A percentile compares a stretch with the other conserved stretches of the same genome.
Conservation (phyloP, 2,797 vertebrate species). For the Huso huso region DNA sequence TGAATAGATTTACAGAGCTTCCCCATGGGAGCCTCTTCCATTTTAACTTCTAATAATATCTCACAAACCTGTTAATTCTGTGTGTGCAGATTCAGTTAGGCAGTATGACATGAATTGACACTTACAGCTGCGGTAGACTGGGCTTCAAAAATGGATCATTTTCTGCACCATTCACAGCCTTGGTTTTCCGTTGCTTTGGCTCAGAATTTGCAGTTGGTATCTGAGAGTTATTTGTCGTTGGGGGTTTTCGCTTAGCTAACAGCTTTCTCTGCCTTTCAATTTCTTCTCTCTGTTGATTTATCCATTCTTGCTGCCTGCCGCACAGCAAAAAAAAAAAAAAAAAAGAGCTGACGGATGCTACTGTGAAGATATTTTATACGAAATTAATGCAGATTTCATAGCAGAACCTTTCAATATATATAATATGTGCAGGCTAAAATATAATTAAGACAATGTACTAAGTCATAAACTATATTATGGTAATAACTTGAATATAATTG, state of each 20-base stretch:
- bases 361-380: too few species aligned
- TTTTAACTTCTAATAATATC: too few species aligned
- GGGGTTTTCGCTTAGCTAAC: constrained; percentile 92
- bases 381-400: too few species aligned
- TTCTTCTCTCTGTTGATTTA: constrained; percentile 97
- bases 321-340: not conserved
- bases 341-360: not conserved
- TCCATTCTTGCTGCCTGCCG: constrained; percentile 88
- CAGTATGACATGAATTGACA: not conserved
- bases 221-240: constrained; percentile 85
- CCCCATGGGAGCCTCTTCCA: too few species aligned
- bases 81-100: too few species aligned
- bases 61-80: too few species aligned
- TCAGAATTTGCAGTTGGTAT: constrained; percentile 87
- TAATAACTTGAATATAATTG: too few species aligned
- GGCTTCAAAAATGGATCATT: constrained; percentile 96
- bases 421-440: too few species aligned
- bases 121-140: constrained; percentile 94
- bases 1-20: not conserved
- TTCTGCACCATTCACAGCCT: constrained; percentile 94
- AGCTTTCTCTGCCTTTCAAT: constrained; percentile 97
- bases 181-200: constrained; percentile 97
- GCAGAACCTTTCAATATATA: too few species aligned
- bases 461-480: too few species aligned
- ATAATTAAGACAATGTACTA: too few species aligned